Conservation (phyloP, 2,797 vertebrate genomes). For the Hephaestus fuliginosus region DNA sequence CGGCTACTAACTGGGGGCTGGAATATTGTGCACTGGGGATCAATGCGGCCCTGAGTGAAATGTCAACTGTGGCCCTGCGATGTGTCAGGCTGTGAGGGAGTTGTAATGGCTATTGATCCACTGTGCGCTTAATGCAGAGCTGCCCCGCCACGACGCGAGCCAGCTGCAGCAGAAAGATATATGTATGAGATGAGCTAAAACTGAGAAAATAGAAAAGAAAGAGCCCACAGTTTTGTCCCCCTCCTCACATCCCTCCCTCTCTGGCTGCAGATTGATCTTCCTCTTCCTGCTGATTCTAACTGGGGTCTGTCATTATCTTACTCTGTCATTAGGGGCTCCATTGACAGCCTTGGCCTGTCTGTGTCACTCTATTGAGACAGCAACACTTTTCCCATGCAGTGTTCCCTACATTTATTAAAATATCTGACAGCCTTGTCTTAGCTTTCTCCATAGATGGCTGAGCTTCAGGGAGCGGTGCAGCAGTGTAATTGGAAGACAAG, state of each 20-base stretch:
- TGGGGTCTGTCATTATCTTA: slow-evolving; percentile 99
- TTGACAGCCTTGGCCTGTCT: slow-evolving; percentile 94
- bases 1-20: slow-evolving; percentile 91
- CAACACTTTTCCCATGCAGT: slow-evolving; percentile 97
- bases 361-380: slow-evolving; percentile 99
- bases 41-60: slow-evolving; percentile 97
- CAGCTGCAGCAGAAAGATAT: slow-evolving; percentile 89
- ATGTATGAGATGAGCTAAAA: slow-evolving; percentile 97
- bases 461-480: slow-evolving; percentile 70
- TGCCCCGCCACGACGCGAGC: slow-evolving; percentile 86
- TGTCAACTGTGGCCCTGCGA: slow-evolving; percentile 96
- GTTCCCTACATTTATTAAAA: slow-evolving; percentile 99
- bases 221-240: slow-evolving; percentile 76
- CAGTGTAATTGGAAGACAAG: slow-evolving; percentile 74
- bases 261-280: slow-evolving; percentile 99
- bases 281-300: slow-evolving; percentile 99
- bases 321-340: slow-evolving; percentile 99
- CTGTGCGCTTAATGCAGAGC: slow-evolving; percentile 98
- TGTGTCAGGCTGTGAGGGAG: slow-evolving; percentile 98
- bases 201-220: slow-evolving; percentile 93
- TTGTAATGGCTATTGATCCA: slow-evolving; percentile 99
- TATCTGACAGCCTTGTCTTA: slow-evolving; percentile 90
- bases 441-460: slow-evolving; percentile 81
- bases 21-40: slow-evolving; percentile 96
- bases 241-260: slow-evolving; percentile 93